Base-by-base conservation (phyloP, 2,888 invertebrate species). In the Pachydiplax longipennis region DNA sequence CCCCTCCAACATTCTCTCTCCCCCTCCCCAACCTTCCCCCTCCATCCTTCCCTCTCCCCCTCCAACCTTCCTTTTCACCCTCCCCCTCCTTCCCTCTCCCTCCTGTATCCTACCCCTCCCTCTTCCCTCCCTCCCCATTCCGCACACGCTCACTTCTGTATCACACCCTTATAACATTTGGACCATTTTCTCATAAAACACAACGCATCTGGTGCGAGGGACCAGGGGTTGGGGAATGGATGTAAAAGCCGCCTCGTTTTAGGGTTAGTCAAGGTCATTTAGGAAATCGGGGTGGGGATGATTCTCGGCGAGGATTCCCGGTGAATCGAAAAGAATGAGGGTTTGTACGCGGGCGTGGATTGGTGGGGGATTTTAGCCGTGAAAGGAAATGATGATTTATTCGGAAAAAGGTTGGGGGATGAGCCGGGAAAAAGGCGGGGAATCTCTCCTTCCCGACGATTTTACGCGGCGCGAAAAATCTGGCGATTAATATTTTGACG, bases 121-220 rank as follows among this genome's bases (percentile, higher is more conserved):
- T n/a, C n/a, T n/a, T 13, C 58, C 4, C 18, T 53, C 58, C 15
- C 58, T 61, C 83, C 5, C 35, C 48, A 2, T 44, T 48, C 13
- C 48, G 48, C 82, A 44, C 48, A 25, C 82, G 48, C 25, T 22
- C 82, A 48, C 82, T 37, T 37, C 87, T 65, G 87, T 87, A 35
- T 37, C 58, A 35, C 87, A 58, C 37, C 87, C 61, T 87, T 61
- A 87, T 87, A 87, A 87, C 87, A 87, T 58, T 87, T 37, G 87
- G 87, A 65, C 53, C 87, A 65, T 87, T 87, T 87, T 87, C 87
- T 87, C 87, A 87, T 87, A 87, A 87, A 87, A 87, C 87, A 87
- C 87, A 58, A 87, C 87, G 87, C 87, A 87, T 87, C 87, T 87
- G 87, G 87, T 61, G 87, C 87, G 61, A 61, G 87, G 5, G 4